These are phyloP conservation scores for Gymnothorax reevesii DNA, from an alignment of 2,797 vertebrate genomes.

Conservation along the genomic window DNA sequence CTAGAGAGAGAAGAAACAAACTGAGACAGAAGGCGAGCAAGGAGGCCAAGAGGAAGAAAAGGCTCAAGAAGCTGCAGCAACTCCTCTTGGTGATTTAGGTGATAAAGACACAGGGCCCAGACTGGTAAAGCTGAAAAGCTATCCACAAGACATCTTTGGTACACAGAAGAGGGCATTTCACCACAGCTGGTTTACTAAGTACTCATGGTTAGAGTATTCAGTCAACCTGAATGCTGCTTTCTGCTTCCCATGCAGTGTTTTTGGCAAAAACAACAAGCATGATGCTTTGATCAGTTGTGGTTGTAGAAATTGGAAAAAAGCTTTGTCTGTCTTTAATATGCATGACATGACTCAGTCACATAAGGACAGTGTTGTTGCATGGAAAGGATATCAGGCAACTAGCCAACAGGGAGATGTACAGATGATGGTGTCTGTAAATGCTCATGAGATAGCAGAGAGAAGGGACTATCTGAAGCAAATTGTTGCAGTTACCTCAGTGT, in stretches of 20 bases:
- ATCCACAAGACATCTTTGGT: slow-evolving; percentile 10
- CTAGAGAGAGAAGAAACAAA: too few relatives aligned
- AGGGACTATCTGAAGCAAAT: slow-evolving; percentile 25
- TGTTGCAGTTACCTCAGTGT: slow-evolving; percentile 35
- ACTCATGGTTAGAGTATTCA: too few relatives aligned
- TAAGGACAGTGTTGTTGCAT: slow-evolving; percentile 39
- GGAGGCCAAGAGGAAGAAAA: neutral
- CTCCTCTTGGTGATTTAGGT: slow-evolving; percentile 8
- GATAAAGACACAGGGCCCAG: slow-evolving; percentile 20
- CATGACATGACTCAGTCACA: slow-evolving; percentile 35
- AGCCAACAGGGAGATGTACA: slow-evolving; percentile 25
- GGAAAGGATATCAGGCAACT: slow-evolving; percentile 36
- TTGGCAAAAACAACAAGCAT: slow-evolving; percentile 40
- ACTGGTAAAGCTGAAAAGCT: slow-evolving; percentile 17
- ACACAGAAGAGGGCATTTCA: slow-evolving; percentile 19
- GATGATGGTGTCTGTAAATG: slow-evolving; percentile 29
- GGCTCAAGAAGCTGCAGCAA: neutral
- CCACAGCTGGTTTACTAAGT: neutral
- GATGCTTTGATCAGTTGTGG: slow-evolving; percentile 38
- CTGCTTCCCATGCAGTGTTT: neutral
- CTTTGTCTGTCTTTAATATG: slow-evolving; percentile 22
- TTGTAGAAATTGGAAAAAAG: slow-evolving; percentile 38
- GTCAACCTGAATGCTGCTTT: too few relatives aligned
- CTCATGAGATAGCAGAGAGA: slow-evolving; percentile 33
- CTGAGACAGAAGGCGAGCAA: too few relatives aligned